Evolutionary conservation across 2,113 vertebrate genomes (phyloP).

Genomic region (Condylura cristata): DNA sequence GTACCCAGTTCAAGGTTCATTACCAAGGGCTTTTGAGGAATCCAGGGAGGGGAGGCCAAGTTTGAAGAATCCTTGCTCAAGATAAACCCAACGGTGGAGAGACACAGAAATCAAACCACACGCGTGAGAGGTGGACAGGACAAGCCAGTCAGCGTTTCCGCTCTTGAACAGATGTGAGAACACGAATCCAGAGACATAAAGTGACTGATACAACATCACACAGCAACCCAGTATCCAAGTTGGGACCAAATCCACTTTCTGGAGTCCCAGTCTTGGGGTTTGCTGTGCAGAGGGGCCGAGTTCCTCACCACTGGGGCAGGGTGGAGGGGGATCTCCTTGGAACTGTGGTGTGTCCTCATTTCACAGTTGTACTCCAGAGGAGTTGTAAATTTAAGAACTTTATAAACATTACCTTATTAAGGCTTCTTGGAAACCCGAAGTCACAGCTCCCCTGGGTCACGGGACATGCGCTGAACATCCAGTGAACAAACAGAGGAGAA

Average conservation of each 20-base stretch:
- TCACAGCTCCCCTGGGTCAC: slow-evolving; percentile 86
- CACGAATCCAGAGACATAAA: neutral
- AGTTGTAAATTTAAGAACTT: slow-evolving; percentile 86
- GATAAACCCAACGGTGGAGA: neutral
- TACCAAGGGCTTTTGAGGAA: neutral
- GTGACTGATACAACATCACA: neutral
- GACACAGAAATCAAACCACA: neutral
- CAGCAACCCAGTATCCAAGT: neutral
- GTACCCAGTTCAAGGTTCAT: neutral
- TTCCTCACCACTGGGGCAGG: slow-evolving; percentile 40
- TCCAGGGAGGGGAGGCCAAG: neutral
- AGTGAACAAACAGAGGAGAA: slow-evolving; percentile 87
- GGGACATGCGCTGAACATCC: slow-evolving; percentile 87
- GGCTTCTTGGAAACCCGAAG: slow-evolving; percentile 88
- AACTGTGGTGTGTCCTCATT: slow-evolving; percentile 82
- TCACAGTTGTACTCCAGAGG: slow-evolving; percentile 83
- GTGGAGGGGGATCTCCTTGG: slow-evolving; percentile 52
- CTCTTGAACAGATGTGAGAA: neutral
- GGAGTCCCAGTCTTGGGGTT: neutral
- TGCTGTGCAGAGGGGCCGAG: neutral
- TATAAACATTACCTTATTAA: slow-evolving; percentile 93
- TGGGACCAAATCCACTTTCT: neutral
- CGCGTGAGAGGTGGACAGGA: neutral
- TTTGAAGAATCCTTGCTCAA: neutral
- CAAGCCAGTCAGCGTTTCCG: neutral